Conservation (phyloP, 2,113 vertebrate genomes). For the Camelus bactrianus region DNA sequence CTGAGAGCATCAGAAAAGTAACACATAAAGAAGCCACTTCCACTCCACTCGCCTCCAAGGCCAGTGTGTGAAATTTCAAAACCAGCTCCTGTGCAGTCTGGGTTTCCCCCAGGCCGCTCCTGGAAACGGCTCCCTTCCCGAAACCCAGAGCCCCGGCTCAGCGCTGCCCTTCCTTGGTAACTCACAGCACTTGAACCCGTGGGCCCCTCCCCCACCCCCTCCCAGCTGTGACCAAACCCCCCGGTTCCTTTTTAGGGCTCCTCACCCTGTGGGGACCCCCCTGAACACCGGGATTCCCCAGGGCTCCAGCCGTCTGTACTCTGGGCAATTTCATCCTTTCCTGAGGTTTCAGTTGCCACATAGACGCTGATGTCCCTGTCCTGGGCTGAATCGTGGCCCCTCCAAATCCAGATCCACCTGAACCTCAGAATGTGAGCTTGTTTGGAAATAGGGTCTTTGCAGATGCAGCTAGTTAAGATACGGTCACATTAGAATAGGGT, state of each 20-base stretch:
- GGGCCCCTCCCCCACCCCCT: fast-evolving
- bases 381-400: too few relatives aligned
- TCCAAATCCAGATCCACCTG: neutral
- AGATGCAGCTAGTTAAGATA: neutral
- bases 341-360: neutral
- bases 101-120: neutral
- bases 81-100: fast-evolving
- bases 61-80: neutral
- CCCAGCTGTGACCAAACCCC: neutral
- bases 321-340: neutral
- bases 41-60: neutral
- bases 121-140: fast-evolving
- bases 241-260: neutral
- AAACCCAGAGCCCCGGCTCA: neutral
- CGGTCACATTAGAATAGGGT: neutral
- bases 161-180: neutral
- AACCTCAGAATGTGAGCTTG: neutral
- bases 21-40: fast-evolving
- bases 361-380: neutral
- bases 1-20: neutral
- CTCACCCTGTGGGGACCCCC: neutral
- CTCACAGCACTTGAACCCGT: neutral
- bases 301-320: neutral
- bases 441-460: neutral
- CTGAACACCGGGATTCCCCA: fast-evolving